These are phyloP conservation scores for Anaspis maculata DNA, from an alignment of 2,888 invertebrate species.

Conservation along the genomic window DNA sequence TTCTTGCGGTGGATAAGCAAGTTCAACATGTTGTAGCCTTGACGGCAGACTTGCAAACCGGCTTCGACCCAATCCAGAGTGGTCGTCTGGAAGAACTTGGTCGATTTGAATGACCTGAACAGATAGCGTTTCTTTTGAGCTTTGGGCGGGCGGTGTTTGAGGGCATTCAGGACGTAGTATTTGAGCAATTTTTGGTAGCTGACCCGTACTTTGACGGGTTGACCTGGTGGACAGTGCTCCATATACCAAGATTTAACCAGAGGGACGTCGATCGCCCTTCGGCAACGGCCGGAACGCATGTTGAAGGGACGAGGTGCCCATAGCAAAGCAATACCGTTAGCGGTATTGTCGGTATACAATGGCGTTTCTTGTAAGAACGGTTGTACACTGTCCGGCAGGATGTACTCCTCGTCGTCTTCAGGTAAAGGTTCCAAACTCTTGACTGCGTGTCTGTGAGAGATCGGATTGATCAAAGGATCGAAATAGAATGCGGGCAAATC, in stretches of 20 bases:
- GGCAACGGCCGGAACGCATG: constrained; percentile 81
- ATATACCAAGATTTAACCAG: constrained; percentile 96
- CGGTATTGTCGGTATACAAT: constrained; percentile 96
- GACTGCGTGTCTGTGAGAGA: constrained; percentile 86
- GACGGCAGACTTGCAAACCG: constrained; percentile 94
- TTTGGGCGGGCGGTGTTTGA: constrained; percentile 96
- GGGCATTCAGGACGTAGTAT: constrained; percentile 94
- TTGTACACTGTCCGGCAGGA: constrained; percentile 80
- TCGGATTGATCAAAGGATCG: constrained; percentile 98
- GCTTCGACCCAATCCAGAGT: constrained; percentile 99
- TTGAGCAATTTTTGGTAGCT: constrained; percentile 98
- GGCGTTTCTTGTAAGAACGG: constrained; percentile 93
- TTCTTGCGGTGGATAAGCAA: constrained; percentile 98
- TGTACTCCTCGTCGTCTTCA: constrained; percentile 92
- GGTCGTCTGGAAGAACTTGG: constrained; percentile 99
- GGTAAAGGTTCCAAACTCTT: constrained; percentile 77
- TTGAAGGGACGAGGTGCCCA: constrained; percentile 99
- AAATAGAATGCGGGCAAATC: constrained; percentile 99
- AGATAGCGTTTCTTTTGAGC: constrained; percentile 97
- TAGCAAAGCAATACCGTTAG: constrained; percentile 92
- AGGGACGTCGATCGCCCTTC: constrained; percentile 95
- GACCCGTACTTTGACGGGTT: constrained; percentile 98
- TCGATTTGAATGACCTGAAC: constrained; percentile 98
- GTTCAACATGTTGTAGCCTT: constrained; percentile 99
- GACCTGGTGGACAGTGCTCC: constrained; percentile 89